These are phyloP conservation scores for Peribatodes rhomboidaria DNA, from an alignment of 2,888 invertebrate species.

Conservation along the genomic window DNA sequence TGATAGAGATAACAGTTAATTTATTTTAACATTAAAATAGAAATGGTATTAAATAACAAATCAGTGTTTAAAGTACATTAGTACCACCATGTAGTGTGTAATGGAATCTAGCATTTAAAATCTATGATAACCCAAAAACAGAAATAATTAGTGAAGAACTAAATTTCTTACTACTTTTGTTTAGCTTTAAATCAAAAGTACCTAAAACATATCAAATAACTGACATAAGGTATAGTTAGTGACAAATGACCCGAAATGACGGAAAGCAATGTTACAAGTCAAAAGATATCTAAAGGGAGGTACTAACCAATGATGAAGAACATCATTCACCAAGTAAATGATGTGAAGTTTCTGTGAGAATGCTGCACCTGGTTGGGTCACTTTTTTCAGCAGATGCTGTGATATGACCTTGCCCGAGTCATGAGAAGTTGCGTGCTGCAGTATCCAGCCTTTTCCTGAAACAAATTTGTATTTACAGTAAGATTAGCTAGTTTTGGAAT, in stretches of 20 bases:
- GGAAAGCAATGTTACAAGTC: slow-evolving; percentile 30
- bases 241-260: slow-evolving; percentile 28
- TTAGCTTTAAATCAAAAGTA: too few relatives aligned
- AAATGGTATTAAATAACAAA: too few relatives aligned
- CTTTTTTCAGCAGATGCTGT: slow-evolving; percentile 95
- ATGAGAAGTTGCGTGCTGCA: slow-evolving; percentile 94
- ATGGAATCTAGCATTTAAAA: too few relatives aligned
- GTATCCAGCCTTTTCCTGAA: slow-evolving; percentile 97
- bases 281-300: slow-evolving; percentile 54
- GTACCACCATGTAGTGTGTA: too few relatives aligned
- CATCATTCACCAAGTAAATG: slow-evolving; percentile 99
- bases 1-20: neutral
- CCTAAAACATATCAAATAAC: neutral
- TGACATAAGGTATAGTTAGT: slow-evolving; percentile 24
- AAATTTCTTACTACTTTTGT: too few relatives aligned
- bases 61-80: too few relatives aligned
- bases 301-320: slow-evolving; percentile 98
- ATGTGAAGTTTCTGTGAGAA: slow-evolving; percentile 98
- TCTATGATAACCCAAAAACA: too few relatives aligned
- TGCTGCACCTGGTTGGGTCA: slow-evolving; percentile 88
- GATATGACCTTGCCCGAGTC: slow-evolving; percentile 95
- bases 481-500: too few relatives aligned
- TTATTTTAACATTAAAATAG: neutral
- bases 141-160: too few relatives aligned
- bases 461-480: neutral